A percentile compares a stretch with the other conserved stretches of the same genome.
Conservation (phyloP, 2,113 vertebrate species). For the Phrynocephalus versicolor region DNA sequence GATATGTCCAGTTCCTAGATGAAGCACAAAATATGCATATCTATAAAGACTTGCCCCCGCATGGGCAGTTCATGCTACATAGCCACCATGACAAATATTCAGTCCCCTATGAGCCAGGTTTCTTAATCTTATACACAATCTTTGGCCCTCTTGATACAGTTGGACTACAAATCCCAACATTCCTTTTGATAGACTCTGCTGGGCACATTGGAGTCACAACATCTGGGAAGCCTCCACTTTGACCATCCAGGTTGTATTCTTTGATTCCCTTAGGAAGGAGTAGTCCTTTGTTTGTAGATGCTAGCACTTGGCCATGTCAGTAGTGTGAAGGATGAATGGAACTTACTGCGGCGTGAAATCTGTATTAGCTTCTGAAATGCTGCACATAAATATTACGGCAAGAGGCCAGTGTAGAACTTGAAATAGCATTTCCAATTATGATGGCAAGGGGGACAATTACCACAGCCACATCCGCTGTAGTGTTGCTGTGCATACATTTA, state of each 20-base stretch:
- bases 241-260: too few species aligned
- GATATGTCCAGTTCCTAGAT: neutral
- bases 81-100: neutral
- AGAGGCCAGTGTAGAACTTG: neutral
- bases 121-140: neutral
- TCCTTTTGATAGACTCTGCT: too few species aligned
- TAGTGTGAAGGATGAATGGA: neutral
- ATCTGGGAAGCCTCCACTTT: too few species aligned
- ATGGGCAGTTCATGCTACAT: neutral
- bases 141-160: too few species aligned
- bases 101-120: neutral
- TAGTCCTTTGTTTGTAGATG: neutral
- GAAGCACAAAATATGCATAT: neutral
- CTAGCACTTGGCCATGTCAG: neutral
- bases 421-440: neutral
- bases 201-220: too few species aligned
- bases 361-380: slow-evolving; percentile 17
- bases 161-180: too few species aligned
- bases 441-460: slow-evolving; percentile 7
- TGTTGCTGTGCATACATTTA: neutral
- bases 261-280: neutral
- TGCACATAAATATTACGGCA: neutral
- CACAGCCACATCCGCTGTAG: neutral
- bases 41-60: too few species aligned
- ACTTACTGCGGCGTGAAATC: neutral